These are phyloP conservation scores for Holothuria scabra DNA, from an alignment of 53 echinoderm and acorn worm species.

Conservation along the genomic window DNA sequence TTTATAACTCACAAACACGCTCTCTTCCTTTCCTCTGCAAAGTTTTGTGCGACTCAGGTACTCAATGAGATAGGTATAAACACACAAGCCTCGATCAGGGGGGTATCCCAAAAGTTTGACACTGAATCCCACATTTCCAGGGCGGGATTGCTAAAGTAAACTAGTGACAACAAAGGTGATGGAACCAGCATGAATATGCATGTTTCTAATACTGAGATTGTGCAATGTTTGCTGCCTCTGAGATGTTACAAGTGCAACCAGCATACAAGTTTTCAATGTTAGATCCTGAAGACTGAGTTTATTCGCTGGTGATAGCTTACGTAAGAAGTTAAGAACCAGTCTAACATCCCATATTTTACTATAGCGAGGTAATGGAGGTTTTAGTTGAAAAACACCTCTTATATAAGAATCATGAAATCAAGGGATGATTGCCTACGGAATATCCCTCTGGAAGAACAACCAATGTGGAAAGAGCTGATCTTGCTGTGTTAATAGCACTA, in stretches of 20 bases:
- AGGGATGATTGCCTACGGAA: background rate
- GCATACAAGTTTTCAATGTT: slow-evolving; percentile 24
- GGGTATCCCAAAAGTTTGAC: too few relatives aligned
- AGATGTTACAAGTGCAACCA: background rate
- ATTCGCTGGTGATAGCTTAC: slow-evolving; percentile 11
- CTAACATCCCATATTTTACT: slow-evolving; percentile 7
- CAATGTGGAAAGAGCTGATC: background rate
- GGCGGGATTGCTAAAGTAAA: background rate
- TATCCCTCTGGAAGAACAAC: background rate
- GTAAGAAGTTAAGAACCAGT: slow-evolving; percentile 3
- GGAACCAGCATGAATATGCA: background rate
- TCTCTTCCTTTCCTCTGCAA: too few relatives aligned
- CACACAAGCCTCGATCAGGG: slow-evolving; percentile 8
- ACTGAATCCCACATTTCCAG: too few relatives aligned
- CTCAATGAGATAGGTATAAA: background rate
- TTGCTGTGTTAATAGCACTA: slow-evolving; percentile 12
- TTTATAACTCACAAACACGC: too few relatives aligned
- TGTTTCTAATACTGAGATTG: background rate
- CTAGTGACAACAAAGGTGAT: background rate
- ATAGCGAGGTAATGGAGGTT: background rate
- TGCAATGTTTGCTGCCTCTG: slow-evolving; percentile 17
- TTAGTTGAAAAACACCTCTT: slow-evolving; percentile 11
- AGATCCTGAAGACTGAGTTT: background rate
- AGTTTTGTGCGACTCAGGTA: too few relatives aligned
- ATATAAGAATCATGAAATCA: background rate